These are phyloP conservation scores for Microtus agrestis DNA, from an alignment of 2,797 vertebrate genomes.

Conservation along the genomic window DNA sequence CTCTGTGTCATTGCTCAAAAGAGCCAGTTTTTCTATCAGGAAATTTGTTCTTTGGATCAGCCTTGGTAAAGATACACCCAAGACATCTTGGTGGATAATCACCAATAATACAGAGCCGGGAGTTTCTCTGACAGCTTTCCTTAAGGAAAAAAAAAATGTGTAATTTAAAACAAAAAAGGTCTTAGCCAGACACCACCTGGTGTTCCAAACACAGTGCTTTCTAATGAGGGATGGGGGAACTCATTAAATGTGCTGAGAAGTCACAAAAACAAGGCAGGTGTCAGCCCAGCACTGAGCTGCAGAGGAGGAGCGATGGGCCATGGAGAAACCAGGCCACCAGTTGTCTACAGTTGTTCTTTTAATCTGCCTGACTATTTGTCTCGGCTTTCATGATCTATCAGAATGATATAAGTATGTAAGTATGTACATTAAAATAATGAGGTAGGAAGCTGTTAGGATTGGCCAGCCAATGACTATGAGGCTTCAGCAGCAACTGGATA, in stretches of 20 bases:
- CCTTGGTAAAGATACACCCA: conserved; percentile 4
- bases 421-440: neutral
- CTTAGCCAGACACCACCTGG: conserved; percentile 54
- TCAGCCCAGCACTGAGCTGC: neutral
- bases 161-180: conserved; percentile 11
- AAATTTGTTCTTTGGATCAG: neutral
- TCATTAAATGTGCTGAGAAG: conserved; percentile 38
- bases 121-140: neutral
- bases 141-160: conserved; percentile 45
- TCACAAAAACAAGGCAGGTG: conserved; percentile 40
- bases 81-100: conserved; percentile 39
- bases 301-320: neutral
- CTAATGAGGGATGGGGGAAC: conserved; percentile 15
- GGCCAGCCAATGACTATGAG: neutral
- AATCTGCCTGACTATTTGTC: neutral
- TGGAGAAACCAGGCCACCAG: neutral
- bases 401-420: neutral
- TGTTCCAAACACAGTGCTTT: conserved; percentile 46
- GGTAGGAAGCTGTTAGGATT: neutral
- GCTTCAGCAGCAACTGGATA: neutral
- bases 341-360: conserved; percentile 25
- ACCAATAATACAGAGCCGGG: conserved; percentile 45
- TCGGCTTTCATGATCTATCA: neutral
- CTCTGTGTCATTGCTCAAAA: neutral
- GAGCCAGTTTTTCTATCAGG: neutral